phyloP scores from a whole-genome alignment of 2,888 invertebrate genomes.

The Glyphotaelius pellucidus region DNA sequence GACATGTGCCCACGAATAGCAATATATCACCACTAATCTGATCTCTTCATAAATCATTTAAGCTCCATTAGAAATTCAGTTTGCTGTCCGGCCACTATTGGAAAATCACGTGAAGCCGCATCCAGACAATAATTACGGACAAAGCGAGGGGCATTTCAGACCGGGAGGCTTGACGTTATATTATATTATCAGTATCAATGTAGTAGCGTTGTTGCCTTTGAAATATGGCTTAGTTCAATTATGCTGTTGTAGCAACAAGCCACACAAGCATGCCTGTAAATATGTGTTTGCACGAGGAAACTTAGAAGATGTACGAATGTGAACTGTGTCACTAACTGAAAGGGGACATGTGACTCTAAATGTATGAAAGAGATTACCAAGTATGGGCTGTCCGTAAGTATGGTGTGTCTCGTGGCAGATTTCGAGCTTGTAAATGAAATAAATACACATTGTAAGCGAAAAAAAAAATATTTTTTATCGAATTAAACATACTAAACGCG shows the following conservation, averaged over 20 bases:
- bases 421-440: no score
- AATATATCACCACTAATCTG: slow-evolving; percentile 23
- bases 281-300: no score
- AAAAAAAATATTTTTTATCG: no score
- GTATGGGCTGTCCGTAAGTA: no score
- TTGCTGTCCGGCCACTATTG: slow-evolving; percentile 25
- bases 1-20: background rate
- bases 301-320: no score
- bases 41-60: slow-evolving; percentile 30
- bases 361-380: no score
- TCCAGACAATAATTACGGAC: slow-evolving; percentile 27
- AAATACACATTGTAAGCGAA: no score
- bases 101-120: slow-evolving; percentile 14
- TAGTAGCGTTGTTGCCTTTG: background rate
- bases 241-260: background rate
- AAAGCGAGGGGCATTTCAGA: background rate
- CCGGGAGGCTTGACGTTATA: background rate
- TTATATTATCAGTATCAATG: background rate
- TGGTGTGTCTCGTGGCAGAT: no score
- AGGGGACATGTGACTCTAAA: no score
- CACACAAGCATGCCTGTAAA: background rate
- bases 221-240: background rate
- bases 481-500: no score
- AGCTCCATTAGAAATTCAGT: slow-evolving; percentile 35
- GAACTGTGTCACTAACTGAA: no score